phyloP scores from a whole-genome alignment of 2,113 vertebrate species.

The Podiceps cristatus region DNA sequence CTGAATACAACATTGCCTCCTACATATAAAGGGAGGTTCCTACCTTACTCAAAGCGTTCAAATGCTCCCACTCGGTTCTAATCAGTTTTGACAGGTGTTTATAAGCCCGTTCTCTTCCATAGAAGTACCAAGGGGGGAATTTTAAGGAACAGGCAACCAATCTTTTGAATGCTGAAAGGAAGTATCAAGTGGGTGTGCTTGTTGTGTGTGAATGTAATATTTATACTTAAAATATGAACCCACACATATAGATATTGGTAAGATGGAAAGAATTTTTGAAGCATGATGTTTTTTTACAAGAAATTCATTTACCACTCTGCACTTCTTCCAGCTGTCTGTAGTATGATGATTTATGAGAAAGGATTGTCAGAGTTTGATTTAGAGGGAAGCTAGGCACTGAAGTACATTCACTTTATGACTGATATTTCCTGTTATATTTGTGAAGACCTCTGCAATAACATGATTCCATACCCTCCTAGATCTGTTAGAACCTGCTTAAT shows the following conservation, averaged over 20 bases:
- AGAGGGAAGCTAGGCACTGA: constrained; percentile 43
- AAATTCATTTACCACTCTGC: constrained; percentile 54
- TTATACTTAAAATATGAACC: background rate
- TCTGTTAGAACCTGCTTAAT: constrained; percentile 11
- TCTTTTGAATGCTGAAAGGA: constrained; percentile 52
- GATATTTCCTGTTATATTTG: constrained; percentile 43
- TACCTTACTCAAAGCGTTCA: background rate
- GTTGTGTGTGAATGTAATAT: background rate
- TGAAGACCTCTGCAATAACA: background rate
- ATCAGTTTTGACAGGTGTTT: constrained; percentile 41
- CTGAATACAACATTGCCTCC: background rate
- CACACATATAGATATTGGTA: background rate
- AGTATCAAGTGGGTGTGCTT: constrained; percentile 39
- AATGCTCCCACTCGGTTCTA: background rate
- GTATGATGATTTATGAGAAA: constrained; percentile 55
- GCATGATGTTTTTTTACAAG: background rate
- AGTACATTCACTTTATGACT: constrained; percentile 4
- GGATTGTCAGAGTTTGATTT: constrained; percentile 65
- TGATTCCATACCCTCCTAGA: background rate
- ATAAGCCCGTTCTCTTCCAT: background rate
- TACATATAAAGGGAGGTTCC: background rate
- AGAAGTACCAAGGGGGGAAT: background rate
- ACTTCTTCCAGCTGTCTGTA: constrained; percentile 38
- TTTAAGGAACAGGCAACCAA: constrained; percentile 42
- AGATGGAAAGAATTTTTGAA: background rate